phyloP scores from a whole-genome alignment of 2,113 vertebrate genomes.

The Rhea americana region DNA sequence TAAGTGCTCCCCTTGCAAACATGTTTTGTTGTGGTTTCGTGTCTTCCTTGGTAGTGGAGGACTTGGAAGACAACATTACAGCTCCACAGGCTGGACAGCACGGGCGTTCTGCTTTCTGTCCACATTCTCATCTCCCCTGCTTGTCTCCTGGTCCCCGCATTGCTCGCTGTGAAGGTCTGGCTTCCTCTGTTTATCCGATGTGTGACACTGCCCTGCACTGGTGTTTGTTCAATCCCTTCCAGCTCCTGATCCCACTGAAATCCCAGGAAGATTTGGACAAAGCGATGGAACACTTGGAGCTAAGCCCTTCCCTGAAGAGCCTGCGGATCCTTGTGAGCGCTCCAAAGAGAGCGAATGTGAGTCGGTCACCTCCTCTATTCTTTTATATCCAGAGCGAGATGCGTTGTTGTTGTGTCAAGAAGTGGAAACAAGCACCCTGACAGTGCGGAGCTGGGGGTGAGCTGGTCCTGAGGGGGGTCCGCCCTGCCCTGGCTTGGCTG shows the following conservation, averaged over 20 bases:
- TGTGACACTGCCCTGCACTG: background rate
- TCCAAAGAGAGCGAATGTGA: slow-evolving; percentile 88
- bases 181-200: slow-evolving; percentile 55
- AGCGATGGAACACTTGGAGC: slow-evolving; percentile 80
- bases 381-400: background rate
- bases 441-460: background rate
- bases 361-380: slow-evolving; percentile 52
- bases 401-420: background rate
- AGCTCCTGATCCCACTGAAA: slow-evolving; percentile 87
- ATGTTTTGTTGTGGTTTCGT: slow-evolving; percentile 43
- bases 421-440: slow-evolving; percentile 9
- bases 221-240: slow-evolving; percentile 69
- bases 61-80: slow-evolving; percentile 30
- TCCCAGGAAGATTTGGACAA: slow-evolving; percentile 91
- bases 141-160: background rate
- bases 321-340: slow-evolving; percentile 86
- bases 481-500: background rate
- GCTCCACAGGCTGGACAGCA: background rate
- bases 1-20: slow-evolving; percentile 30
- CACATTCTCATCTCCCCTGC: background rate
- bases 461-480: background rate
- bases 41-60: background rate
- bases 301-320: slow-evolving; percentile 80
- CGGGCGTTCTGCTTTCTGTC: background rate
- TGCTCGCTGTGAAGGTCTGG: background rate